A percentile compares a stretch with the other conserved stretches of the same genome.
These are phyloP conservation scores for Falco concolor DNA, from an alignment of 2,797 vertebrate genomes.

Conservation along the genomic window DNA sequence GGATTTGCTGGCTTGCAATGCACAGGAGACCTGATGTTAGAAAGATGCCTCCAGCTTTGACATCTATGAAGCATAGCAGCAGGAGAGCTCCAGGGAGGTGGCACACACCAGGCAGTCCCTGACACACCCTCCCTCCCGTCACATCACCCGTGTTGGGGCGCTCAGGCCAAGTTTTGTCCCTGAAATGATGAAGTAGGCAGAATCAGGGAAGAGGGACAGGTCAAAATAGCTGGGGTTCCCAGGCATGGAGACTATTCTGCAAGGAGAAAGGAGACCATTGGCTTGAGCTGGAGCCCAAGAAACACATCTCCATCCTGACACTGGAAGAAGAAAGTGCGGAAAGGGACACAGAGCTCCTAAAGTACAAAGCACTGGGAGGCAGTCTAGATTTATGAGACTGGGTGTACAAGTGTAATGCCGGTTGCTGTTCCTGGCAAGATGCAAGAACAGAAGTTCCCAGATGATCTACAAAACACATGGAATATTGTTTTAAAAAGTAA, in stretches of 20 bases:
- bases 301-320: not conserved
- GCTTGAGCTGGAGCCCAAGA: not conserved
- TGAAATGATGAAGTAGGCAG: not conserved
- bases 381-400: not conserved
- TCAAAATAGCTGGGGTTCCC: not conserved
- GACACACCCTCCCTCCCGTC: not conserved
- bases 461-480: not conserved
- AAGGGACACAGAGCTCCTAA: not conserved
- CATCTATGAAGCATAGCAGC: not conserved
- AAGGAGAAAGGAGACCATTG: not conserved
- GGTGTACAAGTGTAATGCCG: not conserved
- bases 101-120: not conserved
- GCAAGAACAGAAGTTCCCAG: not conserved
- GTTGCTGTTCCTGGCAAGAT: not conserved
- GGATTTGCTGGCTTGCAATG: not conserved
- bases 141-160: not conserved
- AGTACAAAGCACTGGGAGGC: not conserved
- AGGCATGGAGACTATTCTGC: not conserved
- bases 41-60: not conserved
- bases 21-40: not conserved
- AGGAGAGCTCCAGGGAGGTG: not conserved
- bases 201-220: not conserved
- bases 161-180: not conserved
- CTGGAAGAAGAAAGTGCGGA: not conserved
- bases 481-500: not conserved